Conservation (phyloP, 2,113 vertebrate species). For the Amazona guildingii region DNA sequence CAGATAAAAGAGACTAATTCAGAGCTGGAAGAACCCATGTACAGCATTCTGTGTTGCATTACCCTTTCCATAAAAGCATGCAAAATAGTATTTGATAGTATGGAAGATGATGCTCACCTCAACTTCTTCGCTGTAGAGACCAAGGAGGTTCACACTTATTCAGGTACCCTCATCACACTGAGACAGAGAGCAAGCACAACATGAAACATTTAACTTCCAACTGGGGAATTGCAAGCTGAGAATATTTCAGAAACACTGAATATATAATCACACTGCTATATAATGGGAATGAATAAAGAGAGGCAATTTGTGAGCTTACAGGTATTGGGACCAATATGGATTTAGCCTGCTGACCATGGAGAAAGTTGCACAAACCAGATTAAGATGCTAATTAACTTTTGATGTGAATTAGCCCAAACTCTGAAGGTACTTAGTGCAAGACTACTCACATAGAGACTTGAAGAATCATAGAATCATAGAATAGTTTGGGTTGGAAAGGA, state of each 20-base stretch:
- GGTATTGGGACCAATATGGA: not conserved
- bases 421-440: not conserved
- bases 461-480: not conserved
- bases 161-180: not conserved
- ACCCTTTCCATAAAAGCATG: conserved; percentile 34
- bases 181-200: not conserved
- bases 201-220: not conserved
- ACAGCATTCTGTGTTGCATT: conserved; percentile 71
- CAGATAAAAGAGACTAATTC: conserved; percentile 82
- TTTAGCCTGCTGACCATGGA: not conserved
- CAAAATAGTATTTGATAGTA: not conserved
- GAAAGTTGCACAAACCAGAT: not conserved
- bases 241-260: not conserved
- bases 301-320: not conserved
- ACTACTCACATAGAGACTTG: not conserved
- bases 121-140: not conserved
- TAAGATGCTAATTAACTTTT: not conserved
- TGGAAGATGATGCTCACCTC: conserved; percentile 32
- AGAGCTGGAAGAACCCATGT: conserved; percentile 73
- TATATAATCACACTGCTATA: not conserved
- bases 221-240: not conserved
- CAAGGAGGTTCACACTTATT: not conserved
- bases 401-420: not conserved
- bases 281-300: not conserved
- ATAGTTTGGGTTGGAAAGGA: not conserved